Evolutionary conservation across 2,888 invertebrate genomes (phyloP).

Genomic region (Drosophila tripunctata): DNA sequence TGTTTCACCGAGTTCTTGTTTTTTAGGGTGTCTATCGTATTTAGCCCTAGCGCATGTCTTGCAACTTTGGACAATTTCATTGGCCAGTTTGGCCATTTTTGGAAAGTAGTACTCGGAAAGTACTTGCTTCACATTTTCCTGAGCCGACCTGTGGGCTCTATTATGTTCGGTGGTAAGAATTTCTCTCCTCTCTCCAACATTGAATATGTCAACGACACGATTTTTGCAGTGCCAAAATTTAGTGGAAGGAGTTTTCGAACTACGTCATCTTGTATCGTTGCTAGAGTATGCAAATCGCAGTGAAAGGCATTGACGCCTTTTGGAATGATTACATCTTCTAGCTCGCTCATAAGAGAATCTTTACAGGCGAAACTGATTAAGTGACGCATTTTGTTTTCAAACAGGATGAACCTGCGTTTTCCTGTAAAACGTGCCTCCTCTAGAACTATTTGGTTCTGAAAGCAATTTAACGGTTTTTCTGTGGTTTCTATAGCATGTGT

Average conservation of each 20-base stretch:
- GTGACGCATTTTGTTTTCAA: background rate
- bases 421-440: background rate
- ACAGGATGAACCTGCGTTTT: background rate
- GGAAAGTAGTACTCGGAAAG: constrained; percentile 18
- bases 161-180: constrained; percentile 6
- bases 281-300: constrained; percentile 7
- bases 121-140: constrained; percentile 15
- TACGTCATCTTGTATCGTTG: constrained; percentile 12
- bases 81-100: constrained; percentile 12
- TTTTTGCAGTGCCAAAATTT: constrained; percentile 14
- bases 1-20: constrained; percentile 7
- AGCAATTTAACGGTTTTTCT: constrained; percentile 9
- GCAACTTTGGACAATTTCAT: constrained; percentile 3
- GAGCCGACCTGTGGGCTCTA: constrained; percentile 11
- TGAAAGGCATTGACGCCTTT: constrained; percentile 15
- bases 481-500: constrained; percentile 1
- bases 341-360: background rate
- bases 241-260: constrained; percentile 2
- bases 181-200: constrained; percentile 4
- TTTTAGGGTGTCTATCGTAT: too few relatives aligned
- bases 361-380: background rate
- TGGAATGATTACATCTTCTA: background rate
- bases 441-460: constrained; percentile 5
- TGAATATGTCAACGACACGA: background rate
- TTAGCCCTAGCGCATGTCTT: constrained; percentile 1